Base-by-base conservation (phyloP, 2,888 invertebrate genomes). In the Zootermopsis nevadensis region DNA sequence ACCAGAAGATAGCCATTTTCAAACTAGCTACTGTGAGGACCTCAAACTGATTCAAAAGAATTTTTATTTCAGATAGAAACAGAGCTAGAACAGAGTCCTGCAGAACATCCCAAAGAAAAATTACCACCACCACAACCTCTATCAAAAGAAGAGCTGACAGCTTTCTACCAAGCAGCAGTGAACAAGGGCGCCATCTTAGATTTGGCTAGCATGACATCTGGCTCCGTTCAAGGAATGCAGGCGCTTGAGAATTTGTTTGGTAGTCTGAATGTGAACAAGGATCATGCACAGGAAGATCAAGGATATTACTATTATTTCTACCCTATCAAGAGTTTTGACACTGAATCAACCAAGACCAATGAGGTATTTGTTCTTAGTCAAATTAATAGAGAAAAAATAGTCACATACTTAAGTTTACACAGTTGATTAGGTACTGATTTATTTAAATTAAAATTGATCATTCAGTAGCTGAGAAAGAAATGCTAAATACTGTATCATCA, bases 281-380 rank as follows among this genome's bases (percentile, higher is more conserved):
- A 53, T n/a, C 27, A 22, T 35, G 86, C 85, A 22, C 81, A 86
- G 33, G 85, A 86, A 80, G 87, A 82, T 86, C 87, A 53, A 24
- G 90, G 91, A 85, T 91, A 91, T 87, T 90, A 90, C 86, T 92
- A 92, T 86, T 91, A 92, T 86, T 92, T 91, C 87, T 91, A 91
- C 86, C 92, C 92, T 0, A 86, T 91, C 80, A 91, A 91, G 86
- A 90, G 89, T 83, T 91, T 91, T 84, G 87, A 90, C 84, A 89
- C 90, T 24, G 38, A 74, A 76, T 38, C 42, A 19, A 6, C 19
- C 7, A 74, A 82, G 30, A 33, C 30, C 10, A 80, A 84, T 55
- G 80, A 80, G 77, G 82, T 74, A 83, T 12, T 27, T n/a, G 27
- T 60, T 30, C 38, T 77, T 24, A 74, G 12, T n/a, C 19, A 10